Evolutionary conservation across 2,888 invertebrate genomes (phyloP).

Genomic region (Synergus umbraculus): DNA sequence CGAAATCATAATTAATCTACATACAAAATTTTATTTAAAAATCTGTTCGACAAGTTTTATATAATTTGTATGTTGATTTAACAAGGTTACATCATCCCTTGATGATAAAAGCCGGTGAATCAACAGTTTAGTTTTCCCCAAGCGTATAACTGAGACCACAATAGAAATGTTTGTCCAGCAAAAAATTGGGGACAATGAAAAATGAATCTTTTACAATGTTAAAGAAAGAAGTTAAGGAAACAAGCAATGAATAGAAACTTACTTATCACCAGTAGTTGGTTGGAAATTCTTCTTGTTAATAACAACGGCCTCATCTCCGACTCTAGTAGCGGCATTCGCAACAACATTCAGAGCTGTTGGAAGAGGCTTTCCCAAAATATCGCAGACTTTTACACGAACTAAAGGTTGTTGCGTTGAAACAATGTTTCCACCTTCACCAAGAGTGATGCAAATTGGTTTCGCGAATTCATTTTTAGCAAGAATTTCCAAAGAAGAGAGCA

Average conservation of each 20-base stretch:
- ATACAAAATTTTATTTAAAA: neutral
- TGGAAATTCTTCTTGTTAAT: constrained; percentile 81
- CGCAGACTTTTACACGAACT: constrained; percentile 85
- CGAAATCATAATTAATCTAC: neutral
- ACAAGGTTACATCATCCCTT: constrained; percentile 47
- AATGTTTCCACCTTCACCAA: constrained; percentile 86
- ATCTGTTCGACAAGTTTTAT: neutral
- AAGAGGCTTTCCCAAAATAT: constrained; percentile 86
- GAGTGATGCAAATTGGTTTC: constrained; percentile 88
- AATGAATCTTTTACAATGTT: constrained; percentile 29
- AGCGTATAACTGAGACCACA: constrained; percentile 73
- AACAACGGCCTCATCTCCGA: constrained; percentile 87
- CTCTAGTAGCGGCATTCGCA: constrained; percentile 87
- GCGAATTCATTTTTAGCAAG: constrained; percentile 85
- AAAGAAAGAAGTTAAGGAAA: too few relatives aligned
- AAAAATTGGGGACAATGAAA: constrained; percentile 68
- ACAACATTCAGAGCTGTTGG: constrained; percentile 83
- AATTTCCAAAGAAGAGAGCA: constrained; percentile 88
- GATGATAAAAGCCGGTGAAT: constrained; percentile 54
- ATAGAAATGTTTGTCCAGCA: constrained; percentile 64
- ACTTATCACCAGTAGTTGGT: constrained; percentile 74
- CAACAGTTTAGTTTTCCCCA: constrained; percentile 73
- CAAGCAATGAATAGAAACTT: constrained; percentile 47
- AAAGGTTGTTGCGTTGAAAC: constrained; percentile 87
- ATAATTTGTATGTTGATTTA: constrained; percentile 49